Percentiles rank a stretch among this genome's conserved stretches.
Evolutionary conservation across 2,797 vertebrate species (phyloP).

Genomic region (Adrianichthys oophorus): DNA sequence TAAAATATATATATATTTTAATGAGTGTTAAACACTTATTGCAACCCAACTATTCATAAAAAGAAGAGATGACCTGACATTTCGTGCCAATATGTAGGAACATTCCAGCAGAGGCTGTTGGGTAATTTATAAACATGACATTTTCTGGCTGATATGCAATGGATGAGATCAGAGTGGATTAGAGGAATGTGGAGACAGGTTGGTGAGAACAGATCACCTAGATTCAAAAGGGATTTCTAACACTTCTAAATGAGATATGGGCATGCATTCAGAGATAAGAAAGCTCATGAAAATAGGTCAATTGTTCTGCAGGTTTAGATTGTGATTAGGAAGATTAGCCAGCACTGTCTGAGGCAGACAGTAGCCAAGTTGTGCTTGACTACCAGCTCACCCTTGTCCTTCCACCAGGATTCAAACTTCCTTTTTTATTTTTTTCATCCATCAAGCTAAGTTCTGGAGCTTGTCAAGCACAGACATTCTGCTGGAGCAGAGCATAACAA

Average conservation of each 20-base stretch:
- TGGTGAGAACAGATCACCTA: slow-evolving; percentile 73
- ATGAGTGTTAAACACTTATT: too few species aligned
- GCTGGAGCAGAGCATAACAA: slow-evolving; percentile 57
- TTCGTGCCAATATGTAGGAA: not conserved
- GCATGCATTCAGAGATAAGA: slow-evolving; percentile 63
- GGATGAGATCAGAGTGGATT: slow-evolving; percentile 72
- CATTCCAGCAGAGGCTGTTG: slow-evolving; percentile 8
- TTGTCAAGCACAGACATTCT: slow-evolving; percentile 57
- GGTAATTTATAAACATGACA: slow-evolving; percentile 42
- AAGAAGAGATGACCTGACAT: not conserved
- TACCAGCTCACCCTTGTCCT: slow-evolving; percentile 62
- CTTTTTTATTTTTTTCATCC: slow-evolving; percentile 47
- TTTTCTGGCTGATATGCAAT: slow-evolving; percentile 48
- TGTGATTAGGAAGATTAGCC: slow-evolving; percentile 73
- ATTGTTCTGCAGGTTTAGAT: slow-evolving; percentile 76
- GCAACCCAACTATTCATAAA: not conserved
- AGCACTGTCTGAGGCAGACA: slow-evolving; percentile 66
- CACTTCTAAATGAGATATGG: slow-evolving; percentile 76
- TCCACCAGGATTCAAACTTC: slow-evolving; percentile 55
- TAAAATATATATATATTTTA: too few species aligned
- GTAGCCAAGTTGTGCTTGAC: slow-evolving; percentile 59
- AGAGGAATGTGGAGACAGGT: slow-evolving; percentile 60
- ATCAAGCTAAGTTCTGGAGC: slow-evolving; percentile 56
- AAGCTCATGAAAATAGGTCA: slow-evolving; percentile 71
- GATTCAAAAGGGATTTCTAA: slow-evolving; percentile 72